Percentiles rank a stretch among this genome's conserved stretches.
phyloP scores from a whole-genome alignment of 1,140 invertebrate genomes.

The Philotrypesis tridentata region DNA sequence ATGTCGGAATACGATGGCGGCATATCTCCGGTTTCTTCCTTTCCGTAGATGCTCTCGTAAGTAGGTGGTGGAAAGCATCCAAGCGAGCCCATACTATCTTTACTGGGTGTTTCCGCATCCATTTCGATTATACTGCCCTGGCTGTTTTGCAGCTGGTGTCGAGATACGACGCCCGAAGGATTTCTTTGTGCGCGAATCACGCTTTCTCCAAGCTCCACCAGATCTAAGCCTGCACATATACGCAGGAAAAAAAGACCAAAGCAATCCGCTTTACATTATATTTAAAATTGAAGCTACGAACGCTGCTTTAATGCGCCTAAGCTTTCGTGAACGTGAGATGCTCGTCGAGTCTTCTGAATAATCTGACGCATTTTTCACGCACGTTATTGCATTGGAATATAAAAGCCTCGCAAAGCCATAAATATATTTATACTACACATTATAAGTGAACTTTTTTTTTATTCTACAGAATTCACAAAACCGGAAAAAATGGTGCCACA shows the following conservation, averaged over 20 bases:
- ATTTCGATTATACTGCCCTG: conserved; percentile 68
- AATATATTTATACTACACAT: too few relatives aligned
- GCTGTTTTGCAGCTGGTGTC: conserved; percentile 64
- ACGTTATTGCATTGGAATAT: too few relatives aligned
- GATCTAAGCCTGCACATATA: conserved; percentile 70
- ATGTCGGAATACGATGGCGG: conserved; percentile 72
- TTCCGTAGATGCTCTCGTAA: conserved; percentile 72
- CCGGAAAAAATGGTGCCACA: too few relatives aligned
- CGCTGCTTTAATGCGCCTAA: too few relatives aligned
- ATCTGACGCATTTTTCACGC: too few relatives aligned
- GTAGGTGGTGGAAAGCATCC: conserved; percentile 70
- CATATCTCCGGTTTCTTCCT: conserved; percentile 66
- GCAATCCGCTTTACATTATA: not conserved
- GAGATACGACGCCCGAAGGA: conserved; percentile 57
- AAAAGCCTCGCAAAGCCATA: too few relatives aligned
- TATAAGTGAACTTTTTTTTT: too few relatives aligned
- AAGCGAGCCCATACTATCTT: conserved; percentile 66
- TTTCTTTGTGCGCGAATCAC: conserved; percentile 70
- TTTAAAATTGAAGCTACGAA: not conserved
- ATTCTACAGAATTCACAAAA: too few relatives aligned
- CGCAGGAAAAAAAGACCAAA: too few relatives aligned
- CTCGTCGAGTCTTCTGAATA: too few relatives aligned
- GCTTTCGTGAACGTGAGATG: too few relatives aligned
- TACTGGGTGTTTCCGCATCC: conserved; percentile 69
- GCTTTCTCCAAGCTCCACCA: conserved; percentile 74